Evolutionary conservation across 2,797 vertebrate genomes (phyloP).

Genomic region (Melanotaenia pygmaea): DNA sequence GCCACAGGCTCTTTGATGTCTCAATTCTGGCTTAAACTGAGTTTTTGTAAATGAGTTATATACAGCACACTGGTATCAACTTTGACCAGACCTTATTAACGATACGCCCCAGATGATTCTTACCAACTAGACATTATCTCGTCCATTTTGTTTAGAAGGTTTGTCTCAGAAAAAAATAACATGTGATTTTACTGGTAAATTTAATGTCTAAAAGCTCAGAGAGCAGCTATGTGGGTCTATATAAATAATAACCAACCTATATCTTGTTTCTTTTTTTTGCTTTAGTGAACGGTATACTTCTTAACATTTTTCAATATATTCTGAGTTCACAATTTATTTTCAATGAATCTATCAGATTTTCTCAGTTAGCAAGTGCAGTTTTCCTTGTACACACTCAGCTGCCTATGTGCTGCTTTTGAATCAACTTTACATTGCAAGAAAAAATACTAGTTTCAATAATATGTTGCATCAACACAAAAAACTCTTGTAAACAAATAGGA

Average conservation of each 20-base stretch:
- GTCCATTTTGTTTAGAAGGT: conserved; percentile 32
- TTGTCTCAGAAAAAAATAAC: conserved; percentile 16
- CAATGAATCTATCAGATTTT: not conserved
- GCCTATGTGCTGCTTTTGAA: not conserved
- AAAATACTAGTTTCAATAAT: not conserved
- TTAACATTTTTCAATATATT: conserved; percentile 9
- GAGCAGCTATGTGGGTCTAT: conserved; percentile 13
- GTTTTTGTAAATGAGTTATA: conserved; percentile 37
- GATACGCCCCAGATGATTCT: conserved; percentile 7
- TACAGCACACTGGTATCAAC: conserved; percentile 55
- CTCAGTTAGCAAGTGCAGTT: not conserved
- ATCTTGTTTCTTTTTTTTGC: conserved; percentile 12
- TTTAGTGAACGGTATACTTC: not conserved
- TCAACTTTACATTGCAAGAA: not conserved
- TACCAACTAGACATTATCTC: conserved; percentile 45
- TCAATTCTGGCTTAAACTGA: conserved; percentile 12
- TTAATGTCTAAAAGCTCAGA: conserved; percentile 1
- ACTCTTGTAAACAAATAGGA: not conserved
- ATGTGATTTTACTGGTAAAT: not conserved
- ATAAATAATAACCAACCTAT: conserved; percentile 21
- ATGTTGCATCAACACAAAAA: not conserved
- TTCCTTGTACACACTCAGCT: not conserved
- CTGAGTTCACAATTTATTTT: not conserved
- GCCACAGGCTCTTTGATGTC: conserved; percentile 28
- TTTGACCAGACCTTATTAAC: conserved; percentile 62